These are phyloP conservation scores for Lepidochitona cinerea DNA, from an alignment of 2,888 invertebrate genomes.

Conservation along the genomic window DNA sequence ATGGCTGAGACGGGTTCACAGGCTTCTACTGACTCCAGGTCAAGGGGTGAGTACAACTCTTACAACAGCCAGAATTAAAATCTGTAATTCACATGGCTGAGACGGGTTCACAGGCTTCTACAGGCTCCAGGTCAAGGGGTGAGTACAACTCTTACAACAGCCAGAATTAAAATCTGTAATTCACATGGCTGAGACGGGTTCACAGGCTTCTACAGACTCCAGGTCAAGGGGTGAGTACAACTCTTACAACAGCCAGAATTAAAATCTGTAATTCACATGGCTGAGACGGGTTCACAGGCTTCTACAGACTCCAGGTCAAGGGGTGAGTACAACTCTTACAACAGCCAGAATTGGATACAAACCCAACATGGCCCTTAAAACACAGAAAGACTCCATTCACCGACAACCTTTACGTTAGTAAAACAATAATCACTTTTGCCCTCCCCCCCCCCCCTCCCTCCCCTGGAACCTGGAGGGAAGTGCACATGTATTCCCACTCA, in stretches of 20 bases:
- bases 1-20: constrained; percentile 60
- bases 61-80: too few relatives aligned
- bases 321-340: too few relatives aligned
- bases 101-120: constrained; percentile 53
- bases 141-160: too few relatives aligned
- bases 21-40: constrained; percentile 42
- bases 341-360: too few relatives aligned
- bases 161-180: constrained; percentile 89
- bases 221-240: neutral
- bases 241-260: too few relatives aligned
- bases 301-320: constrained; percentile 39
- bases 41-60: neutral
- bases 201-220: constrained; percentile 50
- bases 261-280: constrained; percentile 82
- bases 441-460: too few relatives aligned
- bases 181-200: constrained; percentile 72
- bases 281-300: constrained; percentile 57
- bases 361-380: too few relatives aligned
- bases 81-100: constrained; percentile 80
- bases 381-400: too few relatives aligned
- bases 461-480: too few relatives aligned
- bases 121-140: constrained; percentile 28
- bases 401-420: too few relatives aligned
- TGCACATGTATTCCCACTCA: too few relatives aligned
- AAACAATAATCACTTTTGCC: too few relatives aligned